These are phyloP conservation scores for Aulostomus chinensis DNA, from an alignment of 2,797 vertebrate species.

Conservation along the genomic window DNA sequence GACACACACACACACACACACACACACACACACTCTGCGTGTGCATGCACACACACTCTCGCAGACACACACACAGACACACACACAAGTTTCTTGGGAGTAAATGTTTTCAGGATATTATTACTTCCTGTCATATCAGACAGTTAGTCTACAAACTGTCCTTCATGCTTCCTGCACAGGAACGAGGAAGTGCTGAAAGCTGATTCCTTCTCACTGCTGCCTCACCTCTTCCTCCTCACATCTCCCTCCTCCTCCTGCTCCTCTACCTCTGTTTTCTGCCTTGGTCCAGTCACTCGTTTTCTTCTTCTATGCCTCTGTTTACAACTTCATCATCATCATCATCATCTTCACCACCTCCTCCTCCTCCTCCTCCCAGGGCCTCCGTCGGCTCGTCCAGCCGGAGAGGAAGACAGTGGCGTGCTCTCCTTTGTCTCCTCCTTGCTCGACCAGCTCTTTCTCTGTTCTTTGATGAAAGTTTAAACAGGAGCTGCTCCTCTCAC, in stretches of 20 bases:
- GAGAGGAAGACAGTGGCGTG: neutral
- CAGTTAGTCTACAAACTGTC: no score
- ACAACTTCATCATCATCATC: no score
- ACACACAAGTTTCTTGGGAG: neutral
- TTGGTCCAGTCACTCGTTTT: neutral
- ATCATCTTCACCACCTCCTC: neutral
- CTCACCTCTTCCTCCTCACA: neutral
- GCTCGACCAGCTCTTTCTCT: neutral
- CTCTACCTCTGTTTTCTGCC: neutral
- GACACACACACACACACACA: slow-evolving; percentile 20
- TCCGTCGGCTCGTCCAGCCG: neutral
- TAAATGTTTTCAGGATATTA: neutral
- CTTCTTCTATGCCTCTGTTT: neutral
- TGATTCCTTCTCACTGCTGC: no score
- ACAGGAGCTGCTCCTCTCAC: slow-evolving; percentile 15
- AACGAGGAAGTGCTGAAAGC: no score
- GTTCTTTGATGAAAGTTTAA: slow-evolving; percentile 22
- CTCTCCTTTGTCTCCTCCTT: no score
- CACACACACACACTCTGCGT: slow-evolving; percentile 12
- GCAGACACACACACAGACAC: neutral
- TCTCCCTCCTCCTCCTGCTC: neutral
- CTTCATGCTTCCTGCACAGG: no score
- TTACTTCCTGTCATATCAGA: no score
- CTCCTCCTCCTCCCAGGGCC: neutral
- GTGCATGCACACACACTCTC: neutral